phyloP scores from a whole-genome alignment of 2,797 vertebrate species.

The Sciurus carolinensis region DNA sequence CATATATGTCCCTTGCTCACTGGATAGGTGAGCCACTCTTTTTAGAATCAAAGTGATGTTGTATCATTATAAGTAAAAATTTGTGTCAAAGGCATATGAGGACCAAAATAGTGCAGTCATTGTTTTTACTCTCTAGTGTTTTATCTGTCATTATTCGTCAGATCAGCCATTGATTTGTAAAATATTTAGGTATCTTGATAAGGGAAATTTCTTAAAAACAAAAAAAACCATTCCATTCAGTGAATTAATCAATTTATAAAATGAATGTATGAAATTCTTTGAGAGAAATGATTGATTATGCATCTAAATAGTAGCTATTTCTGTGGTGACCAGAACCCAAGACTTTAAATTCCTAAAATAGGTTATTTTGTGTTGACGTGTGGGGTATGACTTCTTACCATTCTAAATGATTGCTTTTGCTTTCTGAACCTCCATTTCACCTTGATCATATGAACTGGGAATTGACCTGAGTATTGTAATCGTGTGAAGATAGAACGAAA shows the following conservation, averaged over 20 bases:
- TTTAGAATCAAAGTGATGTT: conserved; percentile 58
- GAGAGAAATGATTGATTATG: conserved; percentile 24
- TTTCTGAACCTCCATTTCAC: not conserved
- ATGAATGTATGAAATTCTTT: not conserved
- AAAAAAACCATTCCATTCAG: not conserved
- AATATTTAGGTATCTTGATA: conserved; percentile 31
- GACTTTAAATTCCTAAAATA: conserved; percentile 58
- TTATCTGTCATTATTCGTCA: not conserved
- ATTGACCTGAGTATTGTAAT: not conserved
- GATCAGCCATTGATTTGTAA: not conserved
- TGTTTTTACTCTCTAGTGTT: conserved; percentile 7
- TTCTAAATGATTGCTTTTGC: conserved; percentile 24
- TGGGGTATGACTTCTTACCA: not conserved
- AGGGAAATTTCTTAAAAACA: not conserved
- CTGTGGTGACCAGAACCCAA: not conserved
- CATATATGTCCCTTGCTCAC: not conserved
- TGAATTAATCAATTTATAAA: conserved; percentile 52
- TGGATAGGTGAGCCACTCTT: not conserved
- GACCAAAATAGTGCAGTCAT: not conserved
- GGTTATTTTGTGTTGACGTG: conserved; percentile 9
- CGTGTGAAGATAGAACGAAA: not conserved
- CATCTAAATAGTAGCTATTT: conserved; percentile 15
- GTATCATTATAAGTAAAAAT: conserved; percentile 19
- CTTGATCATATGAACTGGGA: not conserved
- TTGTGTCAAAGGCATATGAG: not conserved